Base-by-base conservation (phyloP, 2,888 invertebrate species). In the Pomacea canaliculata region DNA sequence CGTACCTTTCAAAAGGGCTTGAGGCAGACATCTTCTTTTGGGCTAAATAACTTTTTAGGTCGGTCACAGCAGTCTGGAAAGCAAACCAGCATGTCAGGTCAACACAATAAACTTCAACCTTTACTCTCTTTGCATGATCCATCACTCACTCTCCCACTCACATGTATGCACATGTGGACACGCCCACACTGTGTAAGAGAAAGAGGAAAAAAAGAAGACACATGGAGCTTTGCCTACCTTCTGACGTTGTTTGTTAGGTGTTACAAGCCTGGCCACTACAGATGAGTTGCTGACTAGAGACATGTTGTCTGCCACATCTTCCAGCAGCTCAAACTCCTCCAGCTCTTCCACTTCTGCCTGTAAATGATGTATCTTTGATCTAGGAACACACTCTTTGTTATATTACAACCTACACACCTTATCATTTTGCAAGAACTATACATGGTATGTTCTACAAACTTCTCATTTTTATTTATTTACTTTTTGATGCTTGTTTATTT, bases 321-420 rank as follows among this genome's bases (percentile, higher is more conserved):
- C 91, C 79, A 91, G 80, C 19, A 89, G 80, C 79, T 90, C 90
- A 88, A 91, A 91, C 79, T 90, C 90, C 70, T 88, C 86, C 69
- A 90, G 80, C 51, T 90, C 89, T 37, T 85, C 86, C 62, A 82
- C 77, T 70, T 90, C 89, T 56, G 81, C 74, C 88, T 88, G 82
- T 51, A 78, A 79, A 72, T 7, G 67, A 69, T 56, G 51, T 56
- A 56, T 16, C 12, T 56, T 16, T 56, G 19, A 7, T n/a, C 10
- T 16, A 67, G 27, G 16, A 67, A 62, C 18, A 18, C 18, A 62
- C 19, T 19, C 19, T 23, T 23, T 62, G n/a, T n/a, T 62, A 19
- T 62, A 7, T 7, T 62, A 37, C 37, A 37, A 37, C 37, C 37
- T 37, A 5, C 5, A 37, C 37, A 37, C 37, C 37, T 37, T 37